Evolutionary conservation across 2,888 invertebrate species (phyloP), one percentile per base, ranked within the genome.

Genomic region (Ennomos erosarius): DNA sequence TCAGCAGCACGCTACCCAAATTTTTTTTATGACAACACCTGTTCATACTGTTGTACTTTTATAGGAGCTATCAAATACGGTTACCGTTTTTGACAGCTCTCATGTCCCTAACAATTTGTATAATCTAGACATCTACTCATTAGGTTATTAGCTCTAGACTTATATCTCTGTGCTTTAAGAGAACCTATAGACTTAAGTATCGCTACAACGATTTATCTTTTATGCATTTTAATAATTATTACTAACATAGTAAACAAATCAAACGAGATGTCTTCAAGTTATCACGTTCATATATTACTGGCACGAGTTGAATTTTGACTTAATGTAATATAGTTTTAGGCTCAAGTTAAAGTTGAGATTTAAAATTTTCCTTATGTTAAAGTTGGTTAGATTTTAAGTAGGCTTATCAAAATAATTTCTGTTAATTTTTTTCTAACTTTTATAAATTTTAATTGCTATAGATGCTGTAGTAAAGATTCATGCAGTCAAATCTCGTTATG

Each of bases 401-500:
- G 64, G 53, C 44, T 60, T 60, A 65, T 55, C 26, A 43, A 53
- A 58, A 59, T 45, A 63, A 63, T 65, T 57, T 67, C 60, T 51
- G 33, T 46, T 54, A 55, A 46, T 44, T 44, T 58, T 50, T 59
- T 63, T 58, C 54, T 58, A 36, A n/a, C 50, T 45, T 62, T 60
- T 55, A 47, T 67, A 67, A 61, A 67, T 71, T 75, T 68, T 62
- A 72, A 70, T 74, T 70, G 71, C 65, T 78, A 70, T 67, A 68
- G 67, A 59, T 57, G 51, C 54, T 60, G 62, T 61, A 51, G 68
- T 66, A 68, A 67, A 61, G 79, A 85, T 90, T 92, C 90, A 90
- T 92, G 93, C 93, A 93, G 93, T 93, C 92, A 93, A 93, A 94
- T 94, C 94, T 94, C 94, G 94, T 94, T 94, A 94, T 93, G 92